Evolutionary conservation across 2,113 vertebrate genomes (phyloP).

Genomic region (Artemisiospiza belli): DNA sequence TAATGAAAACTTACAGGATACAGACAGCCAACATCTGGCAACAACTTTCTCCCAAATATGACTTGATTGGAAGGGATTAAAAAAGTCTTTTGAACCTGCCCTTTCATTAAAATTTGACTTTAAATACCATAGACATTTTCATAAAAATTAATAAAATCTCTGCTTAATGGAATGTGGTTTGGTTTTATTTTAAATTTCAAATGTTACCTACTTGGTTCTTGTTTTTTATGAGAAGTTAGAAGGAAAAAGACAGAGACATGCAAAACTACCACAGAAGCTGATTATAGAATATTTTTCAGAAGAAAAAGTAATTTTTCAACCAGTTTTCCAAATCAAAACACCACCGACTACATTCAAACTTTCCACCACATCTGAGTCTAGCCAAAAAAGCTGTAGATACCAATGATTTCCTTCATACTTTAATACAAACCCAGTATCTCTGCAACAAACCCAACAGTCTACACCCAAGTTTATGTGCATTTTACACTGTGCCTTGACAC

Average conservation of each 20-base stretch:
- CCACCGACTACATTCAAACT: neutral
- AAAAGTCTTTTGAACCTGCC: neutral
- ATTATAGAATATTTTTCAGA: neutral
- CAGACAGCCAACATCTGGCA: neutral
- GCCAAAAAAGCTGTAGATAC: neutral
- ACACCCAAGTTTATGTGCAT: accelerated
- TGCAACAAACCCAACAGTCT: neutral
- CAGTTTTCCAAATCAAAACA: neutral
- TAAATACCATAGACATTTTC: neutral
- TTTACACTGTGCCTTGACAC: neutral
- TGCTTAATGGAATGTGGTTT: accelerated
- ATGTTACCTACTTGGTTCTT: neutral
- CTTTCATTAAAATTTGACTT: neutral
- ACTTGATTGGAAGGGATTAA: neutral
- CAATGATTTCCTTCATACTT: neutral
- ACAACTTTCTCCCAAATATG: neutral
- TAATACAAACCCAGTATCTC: neutral
- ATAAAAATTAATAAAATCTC: neutral
- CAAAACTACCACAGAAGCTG: neutral
- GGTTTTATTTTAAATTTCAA: neutral
- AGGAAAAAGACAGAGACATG: neutral
- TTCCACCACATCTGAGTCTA: neutral
- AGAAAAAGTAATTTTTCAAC: neutral
- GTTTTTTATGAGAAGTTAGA: neutral
- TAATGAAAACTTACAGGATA: neutral